A percentile compares a stretch with the other conserved stretches of the same genome.
Evolutionary conservation across 1,140 invertebrate species (phyloP).

Genomic region (Drosophila setifemur): DNA sequence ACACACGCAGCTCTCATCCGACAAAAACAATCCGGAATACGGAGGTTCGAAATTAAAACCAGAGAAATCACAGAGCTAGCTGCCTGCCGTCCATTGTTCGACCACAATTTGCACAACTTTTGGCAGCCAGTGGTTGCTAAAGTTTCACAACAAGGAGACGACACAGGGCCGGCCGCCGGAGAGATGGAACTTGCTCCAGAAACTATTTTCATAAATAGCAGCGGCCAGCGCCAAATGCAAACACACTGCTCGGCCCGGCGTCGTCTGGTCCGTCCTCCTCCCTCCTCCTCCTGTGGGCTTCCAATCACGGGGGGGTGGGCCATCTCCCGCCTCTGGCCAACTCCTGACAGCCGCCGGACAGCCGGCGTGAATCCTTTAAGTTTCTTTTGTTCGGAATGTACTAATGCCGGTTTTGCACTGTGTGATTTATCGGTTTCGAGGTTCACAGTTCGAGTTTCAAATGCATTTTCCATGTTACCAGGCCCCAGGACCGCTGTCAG

Average conservation of each 20-base stretch:
- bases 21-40: constrained; percentile 39
- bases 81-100: constrained; percentile 60
- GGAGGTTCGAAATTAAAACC: constrained; percentile 68
- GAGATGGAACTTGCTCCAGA: constrained; percentile 42
- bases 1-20: constrained; percentile 1
- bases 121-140: constrained; percentile 67
- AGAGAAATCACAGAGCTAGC: constrained; percentile 74
- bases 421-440: constrained; percentile 81
- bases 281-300: background rate
- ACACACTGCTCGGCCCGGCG: constrained; percentile 34
- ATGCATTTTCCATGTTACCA: constrained; percentile 76
- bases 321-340: constrained; percentile 22
- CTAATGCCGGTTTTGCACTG: constrained; percentile 80
- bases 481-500: constrained; percentile 20
- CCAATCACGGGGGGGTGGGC: constrained; percentile 20
- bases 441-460: constrained; percentile 80
- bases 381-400: constrained; percentile 67
- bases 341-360: constrained; percentile 41
- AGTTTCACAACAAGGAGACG: constrained; percentile 47
- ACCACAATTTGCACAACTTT: constrained; percentile 77
- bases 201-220: constrained; percentile 79
- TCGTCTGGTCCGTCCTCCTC: constrained; percentile 34
- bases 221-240: constrained; percentile 66
- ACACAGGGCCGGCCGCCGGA: constrained; percentile 5
- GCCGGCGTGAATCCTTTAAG: constrained; percentile 75